phyloP scores from a whole-genome alignment of 2,888 invertebrate genomes.

The Heteromyza rotundicornis region DNA sequence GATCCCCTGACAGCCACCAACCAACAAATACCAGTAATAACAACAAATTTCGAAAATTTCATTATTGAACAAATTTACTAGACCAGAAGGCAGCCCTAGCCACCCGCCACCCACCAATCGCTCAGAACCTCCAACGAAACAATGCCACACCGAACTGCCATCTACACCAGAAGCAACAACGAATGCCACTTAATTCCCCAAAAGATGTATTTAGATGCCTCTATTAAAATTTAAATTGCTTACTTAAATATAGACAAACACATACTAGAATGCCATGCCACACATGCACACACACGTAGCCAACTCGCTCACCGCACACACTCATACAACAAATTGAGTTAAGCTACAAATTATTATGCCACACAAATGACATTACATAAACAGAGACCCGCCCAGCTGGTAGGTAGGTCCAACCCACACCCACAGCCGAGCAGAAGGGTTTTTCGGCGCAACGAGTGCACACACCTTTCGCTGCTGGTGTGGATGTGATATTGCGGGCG shows the following conservation, averaged over 20 bases:
- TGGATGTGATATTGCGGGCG: no score
- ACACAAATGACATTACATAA: slow-evolving; percentile 28
- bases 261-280: not conserved
- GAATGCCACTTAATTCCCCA: slow-evolving; percentile 9
- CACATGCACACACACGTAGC: slow-evolving; percentile 17
- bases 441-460: not conserved
- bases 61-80: slow-evolving; percentile 5
- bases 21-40: not conserved
- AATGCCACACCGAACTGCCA: not conserved
- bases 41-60: not conserved
- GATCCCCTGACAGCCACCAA: not conserved
- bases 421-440: not conserved
- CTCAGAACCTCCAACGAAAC: slow-evolving; percentile 1
- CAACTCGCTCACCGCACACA: no score
- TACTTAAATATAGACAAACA: slow-evolving; percentile 32
- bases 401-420: not conserved
- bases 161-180: not conserved
- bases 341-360: slow-evolving; percentile 30
- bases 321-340: slow-evolving; percentile 24
- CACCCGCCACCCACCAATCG: not conserved
- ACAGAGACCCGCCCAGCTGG: slow-evolving; percentile 5
- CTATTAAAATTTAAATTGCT: slow-evolving; percentile 39
- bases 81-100: no score
- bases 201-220: slow-evolving; percentile 26
- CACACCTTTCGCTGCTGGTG: not conserved